Base-by-base conservation (phyloP, 1,140 invertebrate species). In the Aphelinus certus region DNA sequence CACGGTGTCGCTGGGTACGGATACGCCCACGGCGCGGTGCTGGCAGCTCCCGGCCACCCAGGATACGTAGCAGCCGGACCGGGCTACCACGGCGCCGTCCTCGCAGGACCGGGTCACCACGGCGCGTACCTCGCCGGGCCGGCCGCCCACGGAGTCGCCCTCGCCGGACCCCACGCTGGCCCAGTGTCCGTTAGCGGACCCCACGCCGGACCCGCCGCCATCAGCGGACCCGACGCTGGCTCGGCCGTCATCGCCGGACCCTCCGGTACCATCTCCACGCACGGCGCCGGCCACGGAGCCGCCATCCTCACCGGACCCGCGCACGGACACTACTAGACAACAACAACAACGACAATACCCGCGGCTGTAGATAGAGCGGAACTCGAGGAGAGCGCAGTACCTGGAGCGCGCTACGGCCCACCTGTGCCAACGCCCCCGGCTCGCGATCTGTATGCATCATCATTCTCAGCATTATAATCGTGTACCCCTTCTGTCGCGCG, bases 261-360 rank as follows among this genome's bases (percentile, higher is more conserved):
- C 53, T 86, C 85, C 7, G 87, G 86, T 42, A 88, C 85, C 68
- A 88, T 88, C 69, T 85, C 86, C 1, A 82, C 87, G 63, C 86
- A 87, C 57, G 86, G 87, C 7, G 84, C 83, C 47, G 87, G 86
- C 26, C 81, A 85, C 69, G 86, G 87, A 3, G 81, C 82, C 7
- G 84, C 76, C 3, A 81, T 88, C 26, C 82, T 84, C 51, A 79
- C 84, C 10, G 85, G 84, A 64, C 78, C 83, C 60, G 84, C 82
- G 47, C 84, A 87, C 75, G 83, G 82, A 42, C 82, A 87, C 63
- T 84, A 78, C 73, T 86, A 83, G 77, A 71, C 1, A 9, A 1
- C 7, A 10, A 26, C 56, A 26, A 42, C 56, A 67, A 56, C 5
- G 1, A 3, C 2, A 43, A 2, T 49, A 3, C 46, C 7, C 43